Base-by-base conservation (phyloP, 2,797 vertebrate species). In the Hippopotamyrus pictus region DNA sequence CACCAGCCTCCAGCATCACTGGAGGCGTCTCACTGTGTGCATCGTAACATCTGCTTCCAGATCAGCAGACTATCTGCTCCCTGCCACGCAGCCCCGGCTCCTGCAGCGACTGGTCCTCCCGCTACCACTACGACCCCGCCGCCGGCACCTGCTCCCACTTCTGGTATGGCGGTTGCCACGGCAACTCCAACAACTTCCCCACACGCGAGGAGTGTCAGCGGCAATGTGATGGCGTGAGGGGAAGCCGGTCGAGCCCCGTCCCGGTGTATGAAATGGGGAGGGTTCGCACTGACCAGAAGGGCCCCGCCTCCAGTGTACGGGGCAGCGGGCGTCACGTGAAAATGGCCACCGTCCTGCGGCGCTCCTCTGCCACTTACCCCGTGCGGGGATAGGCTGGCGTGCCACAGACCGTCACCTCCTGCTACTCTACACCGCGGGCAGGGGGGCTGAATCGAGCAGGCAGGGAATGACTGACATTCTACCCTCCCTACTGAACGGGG, bases 151-250 rank as follows among this genome's bases (percentile, higher is more conserved):
- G 98, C 88, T 97, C 96, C 41, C 96, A 97, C 7, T 99, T 99
- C 93, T 99, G 98, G 98, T 99, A 96, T 0, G 97, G 98, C 0
- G 95, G 97, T 90, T 99, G 98, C 91, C 95, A 97, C 0, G 98
- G 98, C 89, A 99, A 99, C 3, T 92, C 89, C 89, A 99, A 99
- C 91, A 99, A 96, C 94, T 99, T 99, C 90, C 69, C 88, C 48
- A 95, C 96, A 0, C 94, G 97, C 93, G 96, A 96, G 5, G 96
- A 94, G 59, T 99, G 98, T 91, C 94, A 95, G 93, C 94, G 88
- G 90, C 88, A 51, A 0, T 99, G 98, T n/a, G 53, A 25, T 0
- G n/a, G 83, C 37, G 41, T 87, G 8, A 7, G 29, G 29, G 33
- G 19, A 12, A 44, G 33, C 14, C 33, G 6, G 1, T 1, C 33